Base-by-base conservation (phyloP, 2,888 invertebrate genomes). In the Bembecia ichneumoniformis region DNA sequence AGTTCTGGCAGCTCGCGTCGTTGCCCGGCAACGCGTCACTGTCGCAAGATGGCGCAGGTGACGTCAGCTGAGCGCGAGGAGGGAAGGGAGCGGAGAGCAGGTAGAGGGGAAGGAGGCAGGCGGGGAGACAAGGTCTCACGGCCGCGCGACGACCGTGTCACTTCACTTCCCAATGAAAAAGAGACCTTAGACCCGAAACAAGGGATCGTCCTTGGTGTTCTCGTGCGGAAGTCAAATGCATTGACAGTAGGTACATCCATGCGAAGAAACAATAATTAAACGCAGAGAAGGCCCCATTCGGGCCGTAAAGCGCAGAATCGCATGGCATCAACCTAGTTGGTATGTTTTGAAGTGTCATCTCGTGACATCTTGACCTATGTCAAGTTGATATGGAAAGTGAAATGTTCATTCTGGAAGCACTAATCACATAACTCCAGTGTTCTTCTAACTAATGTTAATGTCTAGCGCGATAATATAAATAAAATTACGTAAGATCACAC, bases 21-120 rank as follows among this genome's bases (percentile, higher is more conserved):
- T 86, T 83, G 84, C 87, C 64, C 68, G 66, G 86, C 83, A 82
- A 87, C 84, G 75, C 71, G 71, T 74, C 70, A 74, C 63, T 68
- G 72, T 70, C 71, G 74, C 83, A 87, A 87, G 86, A 87, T 87
- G 87, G 86, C 86, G 83, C 67, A 63, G 69, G 60, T 84, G 82
- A 84, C 87, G 87, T 86, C 83, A 86, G 64, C 72, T 62, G 69
- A 68, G 71, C 62, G 64, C 58, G 59, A 63, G 49, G 34, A 36
- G 35, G 47, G 56, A 64, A 59, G 47, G 56, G 64, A 59, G 49
- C 45, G 44, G 35, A 47, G 28, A 5, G 28, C 28, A 9, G 51
- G 47, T 47, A 48, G 47, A 17, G 16, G 45, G 45, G 43, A 17
- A 16, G 47, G 48, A 9, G 28, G 28, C 28, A 47, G 46, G 47